Evolutionary conservation across 2,113 vertebrate genomes (phyloP), one percentile per base, ranked within the genome.

Genomic region (Passer domesticus): DNA sequence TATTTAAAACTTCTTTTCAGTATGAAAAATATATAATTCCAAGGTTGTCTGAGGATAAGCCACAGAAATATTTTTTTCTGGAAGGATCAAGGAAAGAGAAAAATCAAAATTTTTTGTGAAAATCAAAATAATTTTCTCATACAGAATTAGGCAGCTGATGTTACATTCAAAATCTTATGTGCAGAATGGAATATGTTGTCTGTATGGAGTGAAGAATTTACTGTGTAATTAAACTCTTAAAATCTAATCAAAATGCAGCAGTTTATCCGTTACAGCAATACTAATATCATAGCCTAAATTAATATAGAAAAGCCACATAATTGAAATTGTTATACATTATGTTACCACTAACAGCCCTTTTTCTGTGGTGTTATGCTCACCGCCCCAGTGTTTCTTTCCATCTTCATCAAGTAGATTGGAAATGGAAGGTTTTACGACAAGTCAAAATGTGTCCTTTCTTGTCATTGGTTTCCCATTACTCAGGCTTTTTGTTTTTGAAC

Each of bases 121-220:
- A 92, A 44, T 30, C 1, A 82, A 76, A 60, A 64, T 55, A 78
- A 55, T 91, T 92, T 92, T 53, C 74, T 49, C 11, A 47, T 84
- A 82, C 81, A 72, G 39, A 92, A 89, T 69, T 66, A 43, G 50
- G 46, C 67, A 91, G 20, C 22, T 94, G 25, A 83, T 37, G 18
- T 46, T 67, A 46, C 17, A 59, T 46, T 86, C 23, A 75, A 67
- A 85, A 58, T 35, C 25, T 27, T 60, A 47, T 8, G 9, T n/a
- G 13, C 5, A 60, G 58, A 90, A 85, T 0, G 1, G 22, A 58
- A 49, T 66, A 62, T 0, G 0, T 44, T 70, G 19, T 56, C 11
- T n/a, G 35, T 33, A 23, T 11, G 4, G 13, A 92, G 15, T 41
- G 9, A 90, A 78, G 28, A 76, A 83, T 25, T 70, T 67, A 17